Evolutionary conservation across 2,888 invertebrate genomes (phyloP), one percentile per base, ranked within the genome.

Genomic region (Electrophaes corylata): DNA sequence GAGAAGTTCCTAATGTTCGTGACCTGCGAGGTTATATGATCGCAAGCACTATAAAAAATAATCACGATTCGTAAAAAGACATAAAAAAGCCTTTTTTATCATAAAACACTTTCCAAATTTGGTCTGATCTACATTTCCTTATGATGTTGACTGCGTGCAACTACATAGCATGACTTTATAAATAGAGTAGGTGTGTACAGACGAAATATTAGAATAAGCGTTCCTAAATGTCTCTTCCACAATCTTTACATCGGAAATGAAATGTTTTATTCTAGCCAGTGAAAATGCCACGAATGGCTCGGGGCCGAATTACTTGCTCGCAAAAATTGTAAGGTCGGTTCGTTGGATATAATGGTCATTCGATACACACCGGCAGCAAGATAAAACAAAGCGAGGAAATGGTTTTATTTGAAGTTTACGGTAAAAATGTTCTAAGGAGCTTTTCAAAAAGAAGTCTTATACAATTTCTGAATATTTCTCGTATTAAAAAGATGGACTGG

Each of bases 251-350:
- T 79, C 79, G 60, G 60, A 70, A 76, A 73, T 71, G 72, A 77
- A 86, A 88, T 88, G 87, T 87, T 90, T 88, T 86, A 88, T 89
- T 84, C 84, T 80, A 77, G 75, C 79, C 83, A 84, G 81, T 78
- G 83, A 84, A 75, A 88, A 88, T 80, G 82, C 81, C 79, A 73
- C 83, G 80, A 84, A 84, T 80, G 76, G 83, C 81, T 83, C 73
- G 74, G 64, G 79, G 78, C 78, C 73, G 81, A 83, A 87, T 84
- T 84, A 85, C 85, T 84, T 84, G 77, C 74, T 83, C 78, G 78
- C 83, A 80, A 81, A 86, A 83, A 83, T 83, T 83, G 79, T 78
- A 75, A 78, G 76, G 74, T 74, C 73, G 75, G 73, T 75, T 79
- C 76, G 76, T 81, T 80, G 75, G 70, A 76, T 79, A 79, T 80